A percentile compares a stretch with the other conserved stretches of the same genome.
phyloP scores from a whole-genome alignment of 2,797 vertebrate species.

The Rhinogobio ventralis region DNA sequence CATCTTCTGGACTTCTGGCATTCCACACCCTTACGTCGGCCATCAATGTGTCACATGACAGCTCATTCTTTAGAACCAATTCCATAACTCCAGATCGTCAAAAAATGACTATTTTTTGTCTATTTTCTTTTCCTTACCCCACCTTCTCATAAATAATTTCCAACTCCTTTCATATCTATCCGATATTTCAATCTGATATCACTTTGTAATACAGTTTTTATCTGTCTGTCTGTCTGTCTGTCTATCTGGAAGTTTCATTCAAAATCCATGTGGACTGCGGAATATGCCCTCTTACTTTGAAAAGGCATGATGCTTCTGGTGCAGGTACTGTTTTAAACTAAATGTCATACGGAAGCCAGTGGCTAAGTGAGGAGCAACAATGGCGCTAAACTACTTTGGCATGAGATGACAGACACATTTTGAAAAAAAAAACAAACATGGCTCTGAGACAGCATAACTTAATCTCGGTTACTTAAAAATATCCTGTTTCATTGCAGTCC shows the following conservation, averaged over 20 bases:
- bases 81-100: constrained; percentile 74
- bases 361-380: constrained; percentile 74
- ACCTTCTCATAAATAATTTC: constrained; percentile 15
- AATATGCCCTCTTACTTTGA: not conserved
- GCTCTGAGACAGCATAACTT: constrained; percentile 68
- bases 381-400: constrained; percentile 80
- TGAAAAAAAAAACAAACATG: constrained; percentile 76
- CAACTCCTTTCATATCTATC: not conserved
- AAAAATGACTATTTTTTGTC: constrained; percentile 28
- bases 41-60: constrained; percentile 80
- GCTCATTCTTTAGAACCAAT: constrained; percentile 63
- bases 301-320: constrained; percentile 21
- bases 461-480: constrained; percentile 79
- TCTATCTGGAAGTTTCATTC: not conserved
- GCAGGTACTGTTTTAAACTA: constrained; percentile 81
- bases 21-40: constrained; percentile 68
- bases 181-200: not conserved
- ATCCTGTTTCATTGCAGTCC: constrained; percentile 77
- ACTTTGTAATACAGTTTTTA: not conserved
- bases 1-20: constrained; percentile 86
- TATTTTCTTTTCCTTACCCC: constrained; percentile 25
- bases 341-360: constrained; percentile 69
- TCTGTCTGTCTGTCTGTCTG: not conserved
- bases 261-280: not conserved
- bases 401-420: constrained; percentile 78